Evolutionary conservation across 2,888 invertebrate species (phyloP).

Genomic region (Melanostoma scalare): DNA sequence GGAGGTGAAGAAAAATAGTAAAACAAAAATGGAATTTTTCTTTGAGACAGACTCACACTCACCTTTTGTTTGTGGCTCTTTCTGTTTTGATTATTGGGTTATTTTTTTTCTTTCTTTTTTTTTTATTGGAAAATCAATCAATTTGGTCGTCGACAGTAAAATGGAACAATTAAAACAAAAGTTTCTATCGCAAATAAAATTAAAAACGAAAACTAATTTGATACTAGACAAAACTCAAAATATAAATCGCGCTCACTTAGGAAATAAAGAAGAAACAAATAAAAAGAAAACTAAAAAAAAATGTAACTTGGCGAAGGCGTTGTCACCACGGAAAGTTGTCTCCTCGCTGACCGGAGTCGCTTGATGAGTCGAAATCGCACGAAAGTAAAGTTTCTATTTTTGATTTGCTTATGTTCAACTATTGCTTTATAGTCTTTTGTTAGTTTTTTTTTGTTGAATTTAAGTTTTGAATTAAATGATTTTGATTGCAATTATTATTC

Average conservation of each 20-base stretch:
- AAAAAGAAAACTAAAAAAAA: slow-evolving; percentile 33
- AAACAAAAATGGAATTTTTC: slow-evolving; percentile 16
- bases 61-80: slow-evolving; percentile 66
- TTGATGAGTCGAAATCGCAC: slow-evolving; percentile 29
- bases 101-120: not conserved
- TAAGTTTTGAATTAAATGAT: slow-evolving; percentile 14
- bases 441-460: slow-evolving; percentile 17
- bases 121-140: slow-evolving; percentile 50
- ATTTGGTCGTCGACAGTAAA: slow-evolving; percentile 38
- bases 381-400: slow-evolving; percentile 7
- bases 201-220: slow-evolving; percentile 1
- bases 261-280: slow-evolving; percentile 19
- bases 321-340: slow-evolving; percentile 56
- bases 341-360: slow-evolving; percentile 23
- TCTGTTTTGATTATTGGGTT: slow-evolving; percentile 60
- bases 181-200: not conserved
- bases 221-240: slow-evolving; percentile 18
- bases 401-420: slow-evolving; percentile 11
- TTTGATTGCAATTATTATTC: slow-evolving; percentile 9
- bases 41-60: slow-evolving; percentile 31
- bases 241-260: slow-evolving; percentile 32
- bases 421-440: slow-evolving; percentile 3
- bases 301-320: slow-evolving; percentile 63
- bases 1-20: slow-evolving; percentile 10
- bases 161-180: slow-evolving; percentile 8